Percentiles rank a stretch among this genome's conserved stretches.
phyloP scores from a whole-genome alignment of 2,888 invertebrate genomes.

The Cynaeus angustus region DNA sequence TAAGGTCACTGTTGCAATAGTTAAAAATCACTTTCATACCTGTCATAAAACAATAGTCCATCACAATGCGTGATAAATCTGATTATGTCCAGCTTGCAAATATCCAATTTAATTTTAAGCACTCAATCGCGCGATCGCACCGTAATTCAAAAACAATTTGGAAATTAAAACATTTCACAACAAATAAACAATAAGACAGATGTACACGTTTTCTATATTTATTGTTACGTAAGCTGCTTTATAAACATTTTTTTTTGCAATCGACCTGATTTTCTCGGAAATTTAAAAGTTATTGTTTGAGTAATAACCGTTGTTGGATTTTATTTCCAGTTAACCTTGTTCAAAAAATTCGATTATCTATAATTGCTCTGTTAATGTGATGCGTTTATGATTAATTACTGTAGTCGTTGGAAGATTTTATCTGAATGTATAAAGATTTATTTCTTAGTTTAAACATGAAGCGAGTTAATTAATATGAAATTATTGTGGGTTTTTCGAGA shows the following conservation, averaged over 20 bases:
- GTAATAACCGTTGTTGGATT: not conserved
- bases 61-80: too few species aligned
- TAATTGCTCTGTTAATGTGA: slow-evolving; percentile 33
- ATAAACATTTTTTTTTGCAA: slow-evolving; percentile 2
- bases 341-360: slow-evolving; percentile 35
- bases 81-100: too few species aligned
- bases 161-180: slow-evolving; percentile 21
- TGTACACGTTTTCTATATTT: slow-evolving; percentile 13
- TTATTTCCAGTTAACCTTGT: not conserved
- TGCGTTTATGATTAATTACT: slow-evolving; percentile 40
- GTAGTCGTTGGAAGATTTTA: slow-evolving; percentile 31
- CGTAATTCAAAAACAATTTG: too few species aligned
- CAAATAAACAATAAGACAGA: slow-evolving; percentile 21
- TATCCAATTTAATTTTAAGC: slow-evolving; percentile 14
- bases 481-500: slow-evolving; percentile 18
- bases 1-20: too few species aligned
- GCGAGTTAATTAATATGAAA: slow-evolving; percentile 33
- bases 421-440: slow-evolving; percentile 40
- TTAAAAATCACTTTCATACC: too few species aligned
- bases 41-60: too few species aligned
- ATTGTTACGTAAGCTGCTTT: slow-evolving; percentile 11
- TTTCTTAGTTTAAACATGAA: slow-evolving; percentile 25
- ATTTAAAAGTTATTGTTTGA: slow-evolving; percentile 8
- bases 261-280: slow-evolving; percentile 21
- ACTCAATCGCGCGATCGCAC: too few species aligned